Evolutionary conservation across 2,888 invertebrate genomes (phyloP), one percentile per base, ranked within the genome.

Genomic region (Drosophila maculinotata): DNA sequence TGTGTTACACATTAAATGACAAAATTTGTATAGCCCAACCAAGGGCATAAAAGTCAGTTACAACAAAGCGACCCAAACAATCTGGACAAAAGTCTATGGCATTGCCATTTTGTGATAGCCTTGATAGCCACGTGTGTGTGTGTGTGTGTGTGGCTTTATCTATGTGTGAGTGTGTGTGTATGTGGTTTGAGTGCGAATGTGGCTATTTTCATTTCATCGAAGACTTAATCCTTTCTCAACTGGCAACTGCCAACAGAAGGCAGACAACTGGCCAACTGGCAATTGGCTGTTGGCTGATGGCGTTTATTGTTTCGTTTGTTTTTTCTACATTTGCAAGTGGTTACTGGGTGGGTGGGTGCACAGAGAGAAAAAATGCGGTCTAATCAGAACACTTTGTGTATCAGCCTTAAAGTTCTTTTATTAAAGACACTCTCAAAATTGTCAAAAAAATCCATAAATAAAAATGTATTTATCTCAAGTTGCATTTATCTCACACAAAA

Each of bases 161-260:
- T 42, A 14, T 20, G 33, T 38, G 36, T 38, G 36, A 12, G 25
- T 56, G 31, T 31, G 10, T 59, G 47, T 51, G 33, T 28, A 41
- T 31, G 44, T 12, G 36, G 30, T 23, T n/a, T 14, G 25, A 17
- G 33, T 31, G 28, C 56, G 51, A n/a, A 31, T 45, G 38, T 38
- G 56, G 51, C 53, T 51, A 54, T 62, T 74, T 74, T 59, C 78
- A 84, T 76, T 77, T 59, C 68, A 72, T 73, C 73, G 85, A 79
- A 69, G 87, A 69, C 67, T 88, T 81, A 81, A 81, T 81, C 80
- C 88, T 86, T 81, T 76, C 60, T 56, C 74, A 72, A 69, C 47
- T 44, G 70, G 49, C 47, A 53, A 51, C 31, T 17, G 51, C 31
- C 42, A 54, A 38, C 30, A 20, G 53, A 28, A 36, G 30, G 26